Evolutionary conservation across 2,113 vertebrate genomes (phyloP).

Genomic region (Peromyscus maniculatus): DNA sequence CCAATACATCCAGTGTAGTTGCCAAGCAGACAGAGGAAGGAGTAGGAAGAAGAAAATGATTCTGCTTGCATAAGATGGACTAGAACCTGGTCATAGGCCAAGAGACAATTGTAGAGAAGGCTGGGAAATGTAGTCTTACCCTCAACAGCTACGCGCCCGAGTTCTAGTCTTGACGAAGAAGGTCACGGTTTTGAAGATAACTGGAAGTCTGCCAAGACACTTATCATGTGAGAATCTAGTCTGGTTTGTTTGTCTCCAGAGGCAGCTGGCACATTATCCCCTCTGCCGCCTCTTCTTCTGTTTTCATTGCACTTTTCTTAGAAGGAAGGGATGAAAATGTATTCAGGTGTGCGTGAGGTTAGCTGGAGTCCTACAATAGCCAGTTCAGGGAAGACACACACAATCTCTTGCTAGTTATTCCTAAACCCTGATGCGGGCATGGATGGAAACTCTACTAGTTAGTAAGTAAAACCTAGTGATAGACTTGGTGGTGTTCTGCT

Average conservation of each 20-base stretch:
- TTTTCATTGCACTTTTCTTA: background rate
- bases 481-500: background rate
- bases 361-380: background rate
- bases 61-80: background rate
- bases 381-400: background rate
- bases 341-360: background rate
- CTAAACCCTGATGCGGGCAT: background rate
- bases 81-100: background rate
- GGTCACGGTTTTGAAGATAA: background rate
- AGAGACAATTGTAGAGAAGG: background rate
- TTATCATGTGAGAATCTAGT: background rate
- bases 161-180: constrained; percentile 22
- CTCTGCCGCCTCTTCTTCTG: background rate
- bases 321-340: background rate
- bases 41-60: background rate
- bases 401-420: background rate
- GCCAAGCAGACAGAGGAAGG: background rate
- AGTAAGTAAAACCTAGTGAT: constrained; percentile 41
- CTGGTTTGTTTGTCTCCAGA: background rate
- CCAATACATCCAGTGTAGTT: background rate
- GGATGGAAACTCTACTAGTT: background rate
- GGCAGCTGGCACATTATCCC: background rate
- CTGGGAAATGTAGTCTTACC: constrained; percentile 4
- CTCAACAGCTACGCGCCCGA: background rate
- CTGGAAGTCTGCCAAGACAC: background rate